Conservation (phyloP, 2,888 invertebrate genomes). For the Dicranocentrus wangi region DNA sequence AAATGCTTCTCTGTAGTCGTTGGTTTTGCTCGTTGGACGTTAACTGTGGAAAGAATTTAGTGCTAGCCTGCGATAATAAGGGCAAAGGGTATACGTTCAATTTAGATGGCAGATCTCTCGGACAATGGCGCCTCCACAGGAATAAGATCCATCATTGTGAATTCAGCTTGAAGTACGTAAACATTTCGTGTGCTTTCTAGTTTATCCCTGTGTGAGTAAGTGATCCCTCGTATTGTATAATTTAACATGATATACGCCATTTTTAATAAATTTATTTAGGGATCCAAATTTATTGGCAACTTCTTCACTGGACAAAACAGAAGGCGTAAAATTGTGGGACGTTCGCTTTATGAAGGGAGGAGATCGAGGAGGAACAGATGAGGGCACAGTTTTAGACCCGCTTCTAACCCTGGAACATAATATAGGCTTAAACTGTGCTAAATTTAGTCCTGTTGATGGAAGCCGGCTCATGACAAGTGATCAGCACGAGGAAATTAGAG, state of each 20-base stretch:
- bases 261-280: too few species aligned
- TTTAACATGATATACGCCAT: too few species aligned
- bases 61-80: slow-evolving; percentile 61
- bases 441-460: slow-evolving; percentile 65
- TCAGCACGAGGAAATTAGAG: slow-evolving; percentile 69
- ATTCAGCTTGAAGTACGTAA: slow-evolving; percentile 68
- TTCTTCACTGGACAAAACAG: slow-evolving; percentile 47
- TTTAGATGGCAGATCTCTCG: slow-evolving; percentile 56
- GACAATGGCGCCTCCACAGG: slow-evolving; percentile 56
- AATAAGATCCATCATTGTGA: slow-evolving; percentile 70
- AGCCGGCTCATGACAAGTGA: slow-evolving; percentile 70
- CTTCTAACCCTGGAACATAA: slow-evolving; percentile 40
- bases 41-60: slow-evolving; percentile 24
- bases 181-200: too few species aligned
- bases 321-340: slow-evolving; percentile 69
- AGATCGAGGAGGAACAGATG: too few species aligned
- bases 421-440: slow-evolving; percentile 67
- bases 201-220: too few species aligned
- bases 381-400: background rate
- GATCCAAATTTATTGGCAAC: slow-evolving; percentile 68
- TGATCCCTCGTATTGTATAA: too few species aligned
- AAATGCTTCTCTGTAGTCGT: slow-evolving; percentile 19
- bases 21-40: slow-evolving; percentile 72
- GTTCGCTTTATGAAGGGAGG: too few species aligned
- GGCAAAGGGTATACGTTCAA: slow-evolving; percentile 53